Conservation (phyloP, 2,888 invertebrate species). For the Athalia rosae region DNA sequence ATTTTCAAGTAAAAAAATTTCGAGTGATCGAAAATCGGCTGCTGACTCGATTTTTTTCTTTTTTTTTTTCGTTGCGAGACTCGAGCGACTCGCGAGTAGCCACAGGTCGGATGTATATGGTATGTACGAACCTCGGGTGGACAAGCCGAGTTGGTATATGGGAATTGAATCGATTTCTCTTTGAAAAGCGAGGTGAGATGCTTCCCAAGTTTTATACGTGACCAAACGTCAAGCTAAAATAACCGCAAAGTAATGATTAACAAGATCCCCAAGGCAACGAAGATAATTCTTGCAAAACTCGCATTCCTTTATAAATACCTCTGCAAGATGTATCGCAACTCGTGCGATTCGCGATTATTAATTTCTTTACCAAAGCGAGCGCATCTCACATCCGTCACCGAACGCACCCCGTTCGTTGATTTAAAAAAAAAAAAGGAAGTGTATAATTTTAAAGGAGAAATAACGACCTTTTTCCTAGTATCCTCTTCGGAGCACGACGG, state of each 20-base stretch:
- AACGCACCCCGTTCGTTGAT: no score
- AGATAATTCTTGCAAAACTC: conserved; percentile 38
- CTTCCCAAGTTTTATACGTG: conserved; percentile 4
- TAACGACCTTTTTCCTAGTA: no score
- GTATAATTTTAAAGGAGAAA: no score
- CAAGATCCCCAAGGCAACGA: conserved; percentile 38
- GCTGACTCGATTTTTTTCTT: no score
- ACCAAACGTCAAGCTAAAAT: conserved; percentile 29
- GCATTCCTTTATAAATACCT: not conserved
- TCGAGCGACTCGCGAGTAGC: not conserved
- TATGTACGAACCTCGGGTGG: not conserved
- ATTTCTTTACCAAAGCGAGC: no score
- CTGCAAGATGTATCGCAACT: not conserved
- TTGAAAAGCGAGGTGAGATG: conserved; percentile 17
- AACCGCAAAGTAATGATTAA: conserved; percentile 20
- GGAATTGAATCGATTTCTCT: conserved; percentile 37
- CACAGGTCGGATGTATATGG: not conserved
- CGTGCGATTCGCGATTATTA: no score
- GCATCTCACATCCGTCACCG: no score
- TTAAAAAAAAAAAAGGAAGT: no score
- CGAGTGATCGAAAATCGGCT: no score
- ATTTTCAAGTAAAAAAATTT: no score
- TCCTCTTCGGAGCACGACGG: no score
- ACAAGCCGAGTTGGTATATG: not conserved
- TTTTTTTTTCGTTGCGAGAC: no score